A percentile compares a stretch with the other conserved stretches of the same genome.
These are phyloP conservation scores for Mesitornis unicolor DNA, from an alignment of 2,113 vertebrate species.

Conservation along the genomic window DNA sequence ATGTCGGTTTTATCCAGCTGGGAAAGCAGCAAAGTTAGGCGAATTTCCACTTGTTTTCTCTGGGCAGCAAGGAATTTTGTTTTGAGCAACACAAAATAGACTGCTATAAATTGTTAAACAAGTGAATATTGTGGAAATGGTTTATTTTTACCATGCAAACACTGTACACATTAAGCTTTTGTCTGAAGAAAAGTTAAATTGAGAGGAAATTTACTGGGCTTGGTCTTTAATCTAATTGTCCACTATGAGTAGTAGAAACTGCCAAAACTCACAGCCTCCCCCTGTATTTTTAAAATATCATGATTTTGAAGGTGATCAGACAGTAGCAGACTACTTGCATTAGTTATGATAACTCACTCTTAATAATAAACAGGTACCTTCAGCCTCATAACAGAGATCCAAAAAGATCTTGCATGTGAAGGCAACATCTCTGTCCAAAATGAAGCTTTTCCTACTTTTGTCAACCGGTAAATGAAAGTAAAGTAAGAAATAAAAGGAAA, in stretches of 20 bases:
- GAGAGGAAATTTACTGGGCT: background rate
- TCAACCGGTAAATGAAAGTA: background rate
- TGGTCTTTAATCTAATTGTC: background rate
- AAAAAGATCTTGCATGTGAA: background rate
- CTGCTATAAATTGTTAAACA: background rate
- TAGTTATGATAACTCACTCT: background rate
- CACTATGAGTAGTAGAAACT: background rate
- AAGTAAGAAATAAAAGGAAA: background rate
- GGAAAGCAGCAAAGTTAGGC: background rate
- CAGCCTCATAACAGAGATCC: background rate
- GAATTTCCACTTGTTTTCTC: background rate
- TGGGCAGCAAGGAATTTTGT: background rate
- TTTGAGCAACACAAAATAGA: background rate
- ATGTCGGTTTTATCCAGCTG: background rate
- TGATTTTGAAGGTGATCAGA: background rate
- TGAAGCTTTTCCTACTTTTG: background rate
- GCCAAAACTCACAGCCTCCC: background rate
- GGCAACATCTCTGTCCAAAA: background rate
- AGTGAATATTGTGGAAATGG: background rate
- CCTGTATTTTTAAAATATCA: background rate
- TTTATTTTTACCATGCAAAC: background rate
- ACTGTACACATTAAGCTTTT: background rate
- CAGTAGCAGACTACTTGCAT: background rate
- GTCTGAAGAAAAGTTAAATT: conserved; percentile 13
- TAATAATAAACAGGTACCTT: background rate